Evolutionary conservation across 2,888 invertebrate genomes (phyloP), one percentile per base, ranked within the genome.

Genomic region (Trachelus iudaicus): DNA sequence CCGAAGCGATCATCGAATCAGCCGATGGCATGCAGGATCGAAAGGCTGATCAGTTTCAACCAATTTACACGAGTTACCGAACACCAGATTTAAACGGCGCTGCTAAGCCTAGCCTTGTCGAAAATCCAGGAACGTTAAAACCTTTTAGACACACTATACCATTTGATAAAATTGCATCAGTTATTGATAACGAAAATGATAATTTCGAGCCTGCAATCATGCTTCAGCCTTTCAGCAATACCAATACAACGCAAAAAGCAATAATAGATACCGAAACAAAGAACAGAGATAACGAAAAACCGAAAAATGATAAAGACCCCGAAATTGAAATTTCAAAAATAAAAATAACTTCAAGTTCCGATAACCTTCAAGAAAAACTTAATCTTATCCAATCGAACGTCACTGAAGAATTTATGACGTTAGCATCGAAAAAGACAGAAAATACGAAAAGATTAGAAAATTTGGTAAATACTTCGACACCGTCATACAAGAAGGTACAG

Each of bases 91-190:
- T 91, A 30, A 83, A 75, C 13, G 87, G 79, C 0, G 37, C 75
- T 69, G 82, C 85, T 0, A 89, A 85, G 30, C 88, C 90, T 4
- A 88, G 88, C 74, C 79, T 91, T 11, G 86, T 91, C 11, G 88
- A 89, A n/a, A 85, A 87, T 76, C 87, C 89, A 3, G 91, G 87
- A 0, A 90, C 89, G 0, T 71, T 87, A 1, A 91, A 90, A 73
- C 91, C 91, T 0, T 91, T 91, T 75, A 86, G 89, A 37, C 91
- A 91, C 77, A 90, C 91, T 2, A 91, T 91, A 71, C 91, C 91
- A 0, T 89, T 91, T 0, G 91, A 91, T 76, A 91, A 91, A 76
- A 90, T 91, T 34, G 85, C 86, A 4, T 83, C 88, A 1, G 87
- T 80, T 0, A 81, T 88, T 9, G 78, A 83, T 3, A 77, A 75